These are phyloP conservation scores for Eristalis pertinax DNA, from an alignment of 2,888 invertebrate species.

Conservation along the genomic window DNA sequence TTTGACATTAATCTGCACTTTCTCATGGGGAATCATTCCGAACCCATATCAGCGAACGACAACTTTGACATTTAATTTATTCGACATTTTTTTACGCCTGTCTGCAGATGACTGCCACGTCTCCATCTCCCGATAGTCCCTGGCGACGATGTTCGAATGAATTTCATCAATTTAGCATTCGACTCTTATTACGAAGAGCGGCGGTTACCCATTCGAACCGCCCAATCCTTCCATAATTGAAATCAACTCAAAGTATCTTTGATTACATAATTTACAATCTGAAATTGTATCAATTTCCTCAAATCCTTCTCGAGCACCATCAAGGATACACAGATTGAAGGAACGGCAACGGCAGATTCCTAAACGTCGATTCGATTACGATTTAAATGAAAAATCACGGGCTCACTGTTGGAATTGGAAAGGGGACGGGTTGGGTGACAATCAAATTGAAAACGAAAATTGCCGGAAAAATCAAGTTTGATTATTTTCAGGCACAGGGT, in stretches of 20 bases:
- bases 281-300: conserved; percentile 47
- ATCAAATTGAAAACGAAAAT: conserved; percentile 19
- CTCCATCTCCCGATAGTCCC: neutral
- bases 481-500: conserved; percentile 1
- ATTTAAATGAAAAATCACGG: conserved; percentile 43
- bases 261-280: conserved; percentile 57
- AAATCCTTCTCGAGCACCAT: conserved; percentile 24
- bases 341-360: neutral
- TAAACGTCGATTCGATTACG: conserved; percentile 44
- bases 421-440: neutral
- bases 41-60: conserved; percentile 13
- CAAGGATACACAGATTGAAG: neutral
- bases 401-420: neutral
- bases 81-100: conserved; percentile 2
- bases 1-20: conserved; percentile 22
- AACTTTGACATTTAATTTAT: conserved; percentile 53
- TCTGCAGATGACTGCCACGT: neutral
- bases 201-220: neutral
- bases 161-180: conserved; percentile 40
- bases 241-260: conserved; percentile 40
- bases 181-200: neutral
- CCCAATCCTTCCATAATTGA: conserved; percentile 35
- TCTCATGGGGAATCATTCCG: conserved; percentile 14
- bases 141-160: conserved; percentile 2
- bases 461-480: neutral